Base-by-base conservation (phyloP, 2,888 invertebrate species). In the Calameuta filiformis region DNA sequence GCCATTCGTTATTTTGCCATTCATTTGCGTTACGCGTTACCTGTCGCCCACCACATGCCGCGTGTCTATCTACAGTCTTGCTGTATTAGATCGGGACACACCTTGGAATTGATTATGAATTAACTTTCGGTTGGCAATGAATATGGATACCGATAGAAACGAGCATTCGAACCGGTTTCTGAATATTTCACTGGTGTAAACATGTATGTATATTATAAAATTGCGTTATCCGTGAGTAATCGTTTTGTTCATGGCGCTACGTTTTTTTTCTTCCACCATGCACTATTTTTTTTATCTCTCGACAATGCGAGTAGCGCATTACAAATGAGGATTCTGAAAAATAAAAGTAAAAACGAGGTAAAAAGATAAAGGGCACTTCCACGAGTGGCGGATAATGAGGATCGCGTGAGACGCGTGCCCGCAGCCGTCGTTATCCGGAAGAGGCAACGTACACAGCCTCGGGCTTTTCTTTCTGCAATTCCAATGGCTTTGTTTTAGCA, bases 341-440 rank as follows among this genome's bases (percentile, higher is more conserved):
- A 69, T 15, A 69, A 75, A 69, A 73, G 73, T n/a, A 35, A 71
- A 75, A 69, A 35, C 73, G 15, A 9, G 35, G 35, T 30, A 35
- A 73, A 68, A 76, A 74, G 73, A 73, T 34, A 73, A 78, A 73
- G 31, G 75, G 31, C 30, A 76, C 76, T 40, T 56, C 69, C 73
- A 79, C 78, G 81, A 81, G 81, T 83, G 81, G 85, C 88, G 87
- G 87, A 83, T 89, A 89, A 90, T 87, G 87, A 89, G 87, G 88
- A 87, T 89, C 87, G 90, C 90, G 89, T 89, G 90, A 90, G 89
- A 88, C 90, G 88, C 90, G 90, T 90, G 90, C 89, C 88, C 82
- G 85, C 84, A 87, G 84, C 80, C 87, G 83, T 89, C 87, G 89
- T 90, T 90, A 90, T 89, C 86, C 87, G 85, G 84, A 87, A 79